Conservation (phyloP, 1,140 invertebrate species). For the Coptotermes formosanus region DNA sequence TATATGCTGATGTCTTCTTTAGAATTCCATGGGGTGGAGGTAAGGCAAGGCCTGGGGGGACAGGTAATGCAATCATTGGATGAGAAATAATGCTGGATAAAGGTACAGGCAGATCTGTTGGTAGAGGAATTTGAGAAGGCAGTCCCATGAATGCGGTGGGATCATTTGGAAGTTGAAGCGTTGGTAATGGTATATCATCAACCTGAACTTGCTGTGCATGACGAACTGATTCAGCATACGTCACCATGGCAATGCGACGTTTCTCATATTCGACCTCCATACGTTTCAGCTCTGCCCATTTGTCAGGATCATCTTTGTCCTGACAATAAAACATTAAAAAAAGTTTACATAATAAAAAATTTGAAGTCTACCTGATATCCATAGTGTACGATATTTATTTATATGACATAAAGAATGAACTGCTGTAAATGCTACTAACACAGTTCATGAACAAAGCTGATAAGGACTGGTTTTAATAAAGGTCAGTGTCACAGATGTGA, state of each 20-base stretch:
- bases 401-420: too few relatives aligned
- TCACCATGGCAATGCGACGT: conserved; percentile 77
- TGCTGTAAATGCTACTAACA: too few relatives aligned
- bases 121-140: conserved; percentile 75
- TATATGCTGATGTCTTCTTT: conserved; percentile 69
- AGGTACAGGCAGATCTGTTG: conserved; percentile 61
- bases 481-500: too few relatives aligned
- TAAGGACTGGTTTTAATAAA: too few relatives aligned
- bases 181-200: conserved; percentile 94
- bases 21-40: conserved; percentile 64
- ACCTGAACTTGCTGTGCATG: conserved; percentile 93
- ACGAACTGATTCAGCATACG: conserved; percentile 92
- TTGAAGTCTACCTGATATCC: neutral
- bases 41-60: conserved; percentile 43
- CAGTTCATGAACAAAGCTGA: too few relatives aligned
- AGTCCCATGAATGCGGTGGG: conserved; percentile 45
- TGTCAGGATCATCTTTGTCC: conserved; percentile 95
- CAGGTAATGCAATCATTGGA: conserved; percentile 43
- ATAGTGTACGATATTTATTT: neutral
- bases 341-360: conserved; percentile 23
- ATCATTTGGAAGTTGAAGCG: conserved; percentile 47
- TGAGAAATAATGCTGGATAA: conserved; percentile 48
- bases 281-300: conserved; percentile 86
- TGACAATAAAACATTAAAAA: conserved; percentile 47
- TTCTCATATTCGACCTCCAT: conserved; percentile 93